Base-by-base conservation (phyloP, 1,140 invertebrate genomes). In the Camponotus pennsylvanicus region DNA sequence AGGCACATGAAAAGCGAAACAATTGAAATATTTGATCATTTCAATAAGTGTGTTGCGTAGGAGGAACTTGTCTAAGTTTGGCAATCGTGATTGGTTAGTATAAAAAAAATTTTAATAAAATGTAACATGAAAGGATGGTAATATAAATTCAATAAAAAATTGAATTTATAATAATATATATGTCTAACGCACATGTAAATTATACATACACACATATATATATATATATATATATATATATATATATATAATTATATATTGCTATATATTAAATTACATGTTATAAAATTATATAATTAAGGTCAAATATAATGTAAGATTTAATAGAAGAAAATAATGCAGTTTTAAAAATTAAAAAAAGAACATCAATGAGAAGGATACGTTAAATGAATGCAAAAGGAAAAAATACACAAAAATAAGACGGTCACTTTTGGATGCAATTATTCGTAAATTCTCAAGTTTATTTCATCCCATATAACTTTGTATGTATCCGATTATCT, bases 391-490 rank as follows among this genome's bases (percentile, higher is more conserved):
- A 37, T 75, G 57, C 13, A 37, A 21, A 9, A 27, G 13, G 45
- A 15, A 70, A 32, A 42, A 15, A 27, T 2, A 5, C 8, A 42
- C 18, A n/a, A 61, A 82, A 42, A 83, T 63, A 57, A 45, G 49
- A 71, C 40, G 69, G 9, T 71, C 37, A 83, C 45, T 73, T 27
- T 27, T 45, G 27, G n/a, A 75, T 71, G 27, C 69, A 40, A 75
- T 45, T 57, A 15, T 75, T 37, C 55, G 57, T 83, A 83, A 83
- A 83, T 34, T 75, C 18, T 6, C 55, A 40, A 37, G 32, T 83
- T 83, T 83, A 83, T 83, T 75, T 21, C 55, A 45, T 21, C 45
- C 32, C 79, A 27, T 75, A 75, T 55, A 61, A 40, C 27, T 75
- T 52, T 52, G 13, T 52, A 4, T 18, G 49, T 75, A 80, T 57